Evolutionary conservation across 2,797 vertebrate genomes (phyloP).

Genomic region (Aplochiton taeniatus): DNA sequence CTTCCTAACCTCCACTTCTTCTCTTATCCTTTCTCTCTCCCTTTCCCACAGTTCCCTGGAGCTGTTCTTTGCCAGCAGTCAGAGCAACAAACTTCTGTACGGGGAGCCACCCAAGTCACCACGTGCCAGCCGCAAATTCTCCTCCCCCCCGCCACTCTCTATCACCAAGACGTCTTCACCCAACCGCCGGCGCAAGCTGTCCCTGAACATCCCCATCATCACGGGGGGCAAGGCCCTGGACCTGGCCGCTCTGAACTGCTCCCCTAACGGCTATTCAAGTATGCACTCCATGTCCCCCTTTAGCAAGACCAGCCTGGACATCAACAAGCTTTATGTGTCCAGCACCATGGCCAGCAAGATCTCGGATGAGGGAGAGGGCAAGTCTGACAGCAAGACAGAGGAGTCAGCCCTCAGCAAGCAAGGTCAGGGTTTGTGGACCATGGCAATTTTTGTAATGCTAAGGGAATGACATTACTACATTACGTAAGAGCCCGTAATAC

Average conservation of each 20-base stretch:
- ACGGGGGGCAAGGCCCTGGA: constrained; percentile 95
- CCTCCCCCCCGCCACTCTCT: constrained; percentile 90
- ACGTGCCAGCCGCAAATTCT: constrained; percentile 91
- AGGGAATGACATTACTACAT: too few species aligned
- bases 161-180: constrained; percentile 89
- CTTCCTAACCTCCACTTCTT: neutral
- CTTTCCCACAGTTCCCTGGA: constrained; percentile 83
- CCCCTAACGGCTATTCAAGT: constrained; percentile 86
- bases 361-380: constrained; percentile 78
- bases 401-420: constrained; percentile 77
- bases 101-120: constrained; percentile 95
- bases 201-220: constrained; percentile 97
- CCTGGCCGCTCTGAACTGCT: constrained; percentile 89
- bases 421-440: constrained; percentile 63
- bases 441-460: too few species aligned
- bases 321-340: constrained; percentile 92
- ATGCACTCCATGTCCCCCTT: constrained; percentile 86
- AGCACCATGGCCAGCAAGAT: constrained; percentile 83
- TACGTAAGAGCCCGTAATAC: too few species aligned
- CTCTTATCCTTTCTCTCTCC: neutral
- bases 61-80: constrained; percentile 92
- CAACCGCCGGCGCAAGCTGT: constrained; percentile 92
- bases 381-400: constrained; percentile 78
- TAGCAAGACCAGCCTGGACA: constrained; percentile 90
- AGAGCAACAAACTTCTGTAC: constrained; percentile 93